Conservation (phyloP, 1,140 invertebrate species). For the Drosophila azteca region DNA sequence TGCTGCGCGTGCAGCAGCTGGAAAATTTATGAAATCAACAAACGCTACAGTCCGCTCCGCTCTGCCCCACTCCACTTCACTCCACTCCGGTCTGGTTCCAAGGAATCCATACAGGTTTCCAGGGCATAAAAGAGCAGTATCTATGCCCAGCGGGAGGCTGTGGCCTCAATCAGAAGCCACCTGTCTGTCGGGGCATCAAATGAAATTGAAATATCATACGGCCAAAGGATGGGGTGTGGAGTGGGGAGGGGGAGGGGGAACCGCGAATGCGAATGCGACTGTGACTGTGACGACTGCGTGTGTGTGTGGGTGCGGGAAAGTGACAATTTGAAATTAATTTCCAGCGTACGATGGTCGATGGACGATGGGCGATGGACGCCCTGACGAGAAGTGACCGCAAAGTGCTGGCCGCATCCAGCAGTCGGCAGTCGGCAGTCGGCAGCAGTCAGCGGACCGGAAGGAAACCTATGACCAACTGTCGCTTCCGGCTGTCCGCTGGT, state of each 20-base stretch:
- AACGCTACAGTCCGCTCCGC: not conserved
- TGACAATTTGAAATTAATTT: conserved; percentile 64
- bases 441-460: conserved; percentile 65
- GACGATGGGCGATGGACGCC: not conserved
- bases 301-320: conserved; percentile 22
- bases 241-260: no score
- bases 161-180: not conserved
- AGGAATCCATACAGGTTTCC: no score
- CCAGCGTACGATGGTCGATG: not conserved
- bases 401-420: conserved; percentile 59
- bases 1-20: not conserved
- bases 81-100: no score
- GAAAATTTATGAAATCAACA: conserved; percentile 48
- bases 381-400: conserved; percentile 54
- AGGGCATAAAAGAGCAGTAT: not conserved
- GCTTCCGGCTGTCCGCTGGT: conserved; percentile 49
- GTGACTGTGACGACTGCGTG: not conserved
- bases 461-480: conserved; percentile 67
- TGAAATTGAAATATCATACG: conserved; percentile 60
- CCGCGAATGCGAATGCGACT: not conserved
- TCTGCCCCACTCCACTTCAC: no score
- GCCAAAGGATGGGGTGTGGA: not conserved
- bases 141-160: not conserved
- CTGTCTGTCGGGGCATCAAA: conserved; percentile 37
- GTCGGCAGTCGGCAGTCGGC: no score